Conservation (phyloP, 2,797 vertebrate genomes). For the Sebastes steindachneri region DNA sequence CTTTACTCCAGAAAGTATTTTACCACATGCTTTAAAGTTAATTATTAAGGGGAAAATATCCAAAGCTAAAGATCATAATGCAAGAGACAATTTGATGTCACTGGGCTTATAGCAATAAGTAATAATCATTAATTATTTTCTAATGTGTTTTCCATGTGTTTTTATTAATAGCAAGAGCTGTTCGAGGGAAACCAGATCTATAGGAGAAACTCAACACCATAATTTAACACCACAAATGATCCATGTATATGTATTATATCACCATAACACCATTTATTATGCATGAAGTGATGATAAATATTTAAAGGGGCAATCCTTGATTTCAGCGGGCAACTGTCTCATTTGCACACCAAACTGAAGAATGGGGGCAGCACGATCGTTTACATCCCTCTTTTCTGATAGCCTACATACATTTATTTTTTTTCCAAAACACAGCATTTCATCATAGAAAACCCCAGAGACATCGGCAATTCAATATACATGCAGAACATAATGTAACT, state of each 20-base stretch:
- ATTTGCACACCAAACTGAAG: slow-evolving; percentile 25
- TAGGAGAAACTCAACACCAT: background rate
- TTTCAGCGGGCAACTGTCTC: slow-evolving; percentile 6
- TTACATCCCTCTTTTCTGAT: background rate
- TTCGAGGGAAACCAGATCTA: background rate
- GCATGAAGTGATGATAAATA: slow-evolving; percentile 20
- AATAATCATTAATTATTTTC: background rate
- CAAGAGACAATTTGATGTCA: background rate
- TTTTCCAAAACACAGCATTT: background rate
- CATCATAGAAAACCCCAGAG: background rate
- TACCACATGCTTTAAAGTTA: background rate
- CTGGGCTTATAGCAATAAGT: background rate
- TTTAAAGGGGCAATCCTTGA: slow-evolving; percentile 18
- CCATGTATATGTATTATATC: slow-evolving; percentile 9
- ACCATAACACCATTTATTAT: slow-evolving; percentile 33
- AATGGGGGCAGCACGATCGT: background rate
- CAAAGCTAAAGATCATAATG: background rate
- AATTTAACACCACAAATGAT: background rate
- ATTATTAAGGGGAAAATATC: background rate
- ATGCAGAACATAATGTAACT: background rate
- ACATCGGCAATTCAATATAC: background rate
- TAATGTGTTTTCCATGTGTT: background rate
- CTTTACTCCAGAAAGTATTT: background rate
- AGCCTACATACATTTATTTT: background rate
- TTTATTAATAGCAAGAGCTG: background rate